These are phyloP conservation scores for Augiades crinisus DNA, from an alignment of 2,888 invertebrate species.

Conservation along the genomic window DNA sequence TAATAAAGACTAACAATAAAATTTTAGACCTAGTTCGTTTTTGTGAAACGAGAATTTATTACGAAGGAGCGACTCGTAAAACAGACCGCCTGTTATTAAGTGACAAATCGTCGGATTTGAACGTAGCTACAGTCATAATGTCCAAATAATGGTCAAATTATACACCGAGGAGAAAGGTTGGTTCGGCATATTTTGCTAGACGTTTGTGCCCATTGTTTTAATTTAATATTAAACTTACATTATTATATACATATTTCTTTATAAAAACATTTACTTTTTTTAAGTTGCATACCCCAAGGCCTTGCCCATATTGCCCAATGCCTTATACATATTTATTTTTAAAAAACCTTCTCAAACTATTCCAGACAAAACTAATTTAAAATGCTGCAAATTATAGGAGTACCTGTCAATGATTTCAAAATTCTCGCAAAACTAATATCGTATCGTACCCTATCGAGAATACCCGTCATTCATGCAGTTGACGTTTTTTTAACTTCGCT, in stretches of 20 bases:
- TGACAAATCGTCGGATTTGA: constrained; percentile 65
- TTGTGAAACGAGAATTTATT: constrained; percentile 62
- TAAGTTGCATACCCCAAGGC: too few species aligned
- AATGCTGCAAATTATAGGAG: not conserved
- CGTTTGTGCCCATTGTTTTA: constrained; percentile 27
- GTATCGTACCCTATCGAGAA: constrained; percentile 16
- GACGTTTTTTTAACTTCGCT: constrained; percentile 16
- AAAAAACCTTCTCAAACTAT: too few species aligned
- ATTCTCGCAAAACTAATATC: constrained; percentile 2
- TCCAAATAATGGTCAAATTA: constrained; percentile 61
- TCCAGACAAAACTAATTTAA: not conserved
- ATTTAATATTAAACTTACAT: not conserved
- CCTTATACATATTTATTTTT: too few species aligned
- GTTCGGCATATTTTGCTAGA: constrained; percentile 38
- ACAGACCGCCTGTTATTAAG: constrained; percentile 63
- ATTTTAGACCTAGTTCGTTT: constrained; percentile 61
- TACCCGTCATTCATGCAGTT: constrained; percentile 27
- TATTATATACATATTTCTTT: too few species aligned
- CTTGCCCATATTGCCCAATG: too few species aligned
- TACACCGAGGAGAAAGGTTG: constrained; percentile 55
- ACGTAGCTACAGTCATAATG: constrained; percentile 59
- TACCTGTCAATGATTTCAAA: constrained; percentile 3
- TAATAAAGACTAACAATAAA: constrained; percentile 61
- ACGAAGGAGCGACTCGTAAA: constrained; percentile 55
- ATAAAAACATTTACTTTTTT: too few species aligned